Conservation (phyloP, 2,888 invertebrate genomes). For the Pseudoips prasinana region DNA sequence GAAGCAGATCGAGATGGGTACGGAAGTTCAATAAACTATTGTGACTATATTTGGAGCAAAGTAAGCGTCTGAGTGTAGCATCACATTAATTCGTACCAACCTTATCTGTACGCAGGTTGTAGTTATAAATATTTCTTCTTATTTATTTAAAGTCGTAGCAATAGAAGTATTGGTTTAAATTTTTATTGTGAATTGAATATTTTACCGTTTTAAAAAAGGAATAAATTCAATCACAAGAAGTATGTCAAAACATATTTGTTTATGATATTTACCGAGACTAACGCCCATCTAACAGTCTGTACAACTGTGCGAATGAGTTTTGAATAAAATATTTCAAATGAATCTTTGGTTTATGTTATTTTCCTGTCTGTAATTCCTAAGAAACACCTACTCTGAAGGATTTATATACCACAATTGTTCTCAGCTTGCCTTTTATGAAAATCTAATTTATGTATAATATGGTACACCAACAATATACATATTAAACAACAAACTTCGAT, state of each 20-base stretch:
- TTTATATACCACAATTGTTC: no score
- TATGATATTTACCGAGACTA: slow-evolving; percentile 60
- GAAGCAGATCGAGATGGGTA: slow-evolving; percentile 69
- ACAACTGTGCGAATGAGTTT: slow-evolving; percentile 72
- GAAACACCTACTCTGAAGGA: no score
- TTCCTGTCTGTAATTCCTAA: neutral
- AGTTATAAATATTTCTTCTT: slow-evolving; percentile 69
- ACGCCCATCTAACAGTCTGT: slow-evolving; percentile 64
- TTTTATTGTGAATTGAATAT: slow-evolving; percentile 53
- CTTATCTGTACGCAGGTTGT: slow-evolving; percentile 74
- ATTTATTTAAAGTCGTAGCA: slow-evolving; percentile 79
- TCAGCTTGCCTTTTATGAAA: no score
- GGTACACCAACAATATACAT: no score
- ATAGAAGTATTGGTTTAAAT: slow-evolving; percentile 53
- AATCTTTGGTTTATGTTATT: slow-evolving; percentile 25
- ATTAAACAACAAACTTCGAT: neutral
- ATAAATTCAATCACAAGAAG: slow-evolving; percentile 43
- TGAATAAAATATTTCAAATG: slow-evolving; percentile 75
- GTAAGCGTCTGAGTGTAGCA: slow-evolving; percentile 45
- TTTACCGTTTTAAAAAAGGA: slow-evolving; percentile 43
- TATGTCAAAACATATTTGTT: slow-evolving; percentile 51
- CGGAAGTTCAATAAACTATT: slow-evolving; percentile 67
- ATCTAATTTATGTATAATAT: neutral
- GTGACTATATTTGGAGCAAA: slow-evolving; percentile 50
- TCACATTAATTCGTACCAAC: slow-evolving; percentile 77